Percentiles rank a stretch among this genome's conserved stretches.
phyloP scores from a whole-genome alignment of 2,113 vertebrate genomes.

The Amblyornis subalaris region DNA sequence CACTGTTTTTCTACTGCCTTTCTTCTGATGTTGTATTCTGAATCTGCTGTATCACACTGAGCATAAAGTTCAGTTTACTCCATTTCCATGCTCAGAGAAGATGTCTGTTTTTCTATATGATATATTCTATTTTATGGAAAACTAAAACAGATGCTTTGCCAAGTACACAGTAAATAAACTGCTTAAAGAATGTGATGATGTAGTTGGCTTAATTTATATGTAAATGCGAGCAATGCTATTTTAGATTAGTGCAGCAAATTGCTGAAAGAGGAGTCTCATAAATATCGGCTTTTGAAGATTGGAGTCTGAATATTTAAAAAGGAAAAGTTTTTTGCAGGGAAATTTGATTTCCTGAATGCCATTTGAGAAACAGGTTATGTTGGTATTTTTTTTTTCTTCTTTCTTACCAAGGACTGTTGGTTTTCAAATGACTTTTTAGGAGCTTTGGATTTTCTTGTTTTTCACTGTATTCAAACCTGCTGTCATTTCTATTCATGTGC shows the following conservation, averaged over 20 bases:
- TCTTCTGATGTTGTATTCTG: not conserved
- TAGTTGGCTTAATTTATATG: conserved; percentile 29
- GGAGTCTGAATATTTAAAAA: not conserved
- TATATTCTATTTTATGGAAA: not conserved
- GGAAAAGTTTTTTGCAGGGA: not conserved
- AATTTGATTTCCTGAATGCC: not conserved
- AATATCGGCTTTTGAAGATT: not conserved
- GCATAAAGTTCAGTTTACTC: not conserved
- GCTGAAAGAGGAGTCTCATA: not conserved
- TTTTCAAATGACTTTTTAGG: not conserved
- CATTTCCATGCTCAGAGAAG: not conserved
- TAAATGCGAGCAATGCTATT: conserved; percentile 4
- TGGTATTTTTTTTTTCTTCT: rapidly evolving
- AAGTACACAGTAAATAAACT: conserved; percentile 19
- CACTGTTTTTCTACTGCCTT: not conserved
- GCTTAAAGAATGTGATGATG: not conserved
- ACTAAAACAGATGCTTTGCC: not conserved
- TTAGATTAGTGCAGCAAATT: conserved; percentile 19
- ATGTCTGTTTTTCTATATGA: not conserved
- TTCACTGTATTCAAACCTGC: not conserved
- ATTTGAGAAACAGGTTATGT: not conserved
- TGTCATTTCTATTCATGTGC: not conserved
- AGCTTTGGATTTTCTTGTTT: not conserved
- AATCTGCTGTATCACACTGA: not conserved
- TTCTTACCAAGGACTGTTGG: not conserved